Conservation (phyloP, 2,113 vertebrate species). For the Poeciliopsis retropinna region DNA sequence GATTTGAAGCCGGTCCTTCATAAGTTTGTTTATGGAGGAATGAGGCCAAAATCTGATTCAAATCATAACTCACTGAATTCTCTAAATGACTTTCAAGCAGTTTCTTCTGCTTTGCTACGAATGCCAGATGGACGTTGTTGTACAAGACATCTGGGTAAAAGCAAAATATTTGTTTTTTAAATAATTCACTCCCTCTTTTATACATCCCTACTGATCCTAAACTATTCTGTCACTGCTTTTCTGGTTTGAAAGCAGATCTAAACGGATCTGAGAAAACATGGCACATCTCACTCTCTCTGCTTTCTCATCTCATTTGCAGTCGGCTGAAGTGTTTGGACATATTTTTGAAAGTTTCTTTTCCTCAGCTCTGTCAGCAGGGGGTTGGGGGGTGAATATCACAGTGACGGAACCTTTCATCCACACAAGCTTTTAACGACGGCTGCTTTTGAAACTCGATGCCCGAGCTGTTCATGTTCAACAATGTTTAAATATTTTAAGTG, state of each 20-base stretch:
- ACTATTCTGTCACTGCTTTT: background rate
- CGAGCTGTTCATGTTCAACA: slow-evolving; percentile 62
- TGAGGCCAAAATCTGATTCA: background rate
- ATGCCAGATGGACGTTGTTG: background rate
- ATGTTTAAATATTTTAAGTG: slow-evolving; percentile 82
- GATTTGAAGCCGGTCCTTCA: background rate
- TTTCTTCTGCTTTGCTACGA: background rate
- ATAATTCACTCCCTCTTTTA: background rate
- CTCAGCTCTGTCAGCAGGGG: slow-evolving; percentile 38
- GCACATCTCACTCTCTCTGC: slow-evolving; percentile 11
- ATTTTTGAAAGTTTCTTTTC: slow-evolving; percentile 25
- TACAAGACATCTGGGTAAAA: background rate
- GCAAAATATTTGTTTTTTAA: background rate
- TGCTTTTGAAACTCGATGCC: slow-evolving; percentile 76
- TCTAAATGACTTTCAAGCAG: background rate
- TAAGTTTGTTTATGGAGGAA: background rate
- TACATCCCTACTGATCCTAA: background rate
- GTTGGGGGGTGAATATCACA: slow-evolving; percentile 15
- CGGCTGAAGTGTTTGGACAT: slow-evolving; percentile 29
- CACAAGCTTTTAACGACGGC: slow-evolving; percentile 29
- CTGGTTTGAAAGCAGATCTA: background rate
- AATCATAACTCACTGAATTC: background rate
- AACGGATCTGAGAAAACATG: slow-evolving; percentile 5
- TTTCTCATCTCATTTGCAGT: slow-evolving; percentile 26
- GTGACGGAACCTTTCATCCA: slow-evolving; percentile 46